These are phyloP conservation scores for Metalampra italica DNA, from an alignment of 2,888 invertebrate genomes.

Conservation along the genomic window DNA sequence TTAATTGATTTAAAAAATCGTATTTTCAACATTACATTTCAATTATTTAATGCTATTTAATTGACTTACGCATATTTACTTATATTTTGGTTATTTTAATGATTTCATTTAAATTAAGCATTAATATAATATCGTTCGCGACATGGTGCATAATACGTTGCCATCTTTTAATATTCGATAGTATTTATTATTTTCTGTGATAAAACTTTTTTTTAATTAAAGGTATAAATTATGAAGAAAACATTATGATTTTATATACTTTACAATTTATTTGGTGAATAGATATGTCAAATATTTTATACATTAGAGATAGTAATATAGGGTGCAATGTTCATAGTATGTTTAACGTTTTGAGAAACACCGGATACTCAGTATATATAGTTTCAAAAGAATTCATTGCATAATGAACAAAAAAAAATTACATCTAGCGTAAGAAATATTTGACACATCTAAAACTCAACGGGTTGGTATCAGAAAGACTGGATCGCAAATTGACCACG, in stretches of 20 bases:
- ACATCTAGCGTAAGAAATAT: too few relatives aligned
- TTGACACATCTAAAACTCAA: too few relatives aligned
- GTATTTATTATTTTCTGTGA: slow-evolving; percentile 76
- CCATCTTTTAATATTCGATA: slow-evolving; percentile 63
- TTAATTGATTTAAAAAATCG: slow-evolving; percentile 24
- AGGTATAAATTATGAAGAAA: neutral
- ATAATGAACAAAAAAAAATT: too few relatives aligned
- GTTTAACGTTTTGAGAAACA: too few relatives aligned
- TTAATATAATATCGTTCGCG: slow-evolving; percentile 28
- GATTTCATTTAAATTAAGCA: neutral
- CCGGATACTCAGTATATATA: too few relatives aligned
- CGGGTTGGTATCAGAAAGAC: too few relatives aligned
- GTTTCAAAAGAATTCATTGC: too few relatives aligned
- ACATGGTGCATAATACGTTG: slow-evolving; percentile 67
- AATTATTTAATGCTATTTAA: slow-evolving; percentile 28
- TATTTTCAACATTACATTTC: slow-evolving; percentile 24
- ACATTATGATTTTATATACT: slow-evolving; percentile 8
- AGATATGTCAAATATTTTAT: slow-evolving; percentile 2
- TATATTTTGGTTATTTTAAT: slow-evolving; percentile 4
- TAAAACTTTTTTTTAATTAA: slow-evolving; percentile 36
- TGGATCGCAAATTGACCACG: too few relatives aligned
- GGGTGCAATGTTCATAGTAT: too few relatives aligned
- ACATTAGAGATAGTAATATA: neutral
- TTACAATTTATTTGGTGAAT: slow-evolving; percentile 4
- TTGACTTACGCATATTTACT: slow-evolving; percentile 6